These are phyloP conservation scores for Hypothenemus hampei DNA, from an alignment of 1,140 invertebrate species.

Conservation along the genomic window DNA sequence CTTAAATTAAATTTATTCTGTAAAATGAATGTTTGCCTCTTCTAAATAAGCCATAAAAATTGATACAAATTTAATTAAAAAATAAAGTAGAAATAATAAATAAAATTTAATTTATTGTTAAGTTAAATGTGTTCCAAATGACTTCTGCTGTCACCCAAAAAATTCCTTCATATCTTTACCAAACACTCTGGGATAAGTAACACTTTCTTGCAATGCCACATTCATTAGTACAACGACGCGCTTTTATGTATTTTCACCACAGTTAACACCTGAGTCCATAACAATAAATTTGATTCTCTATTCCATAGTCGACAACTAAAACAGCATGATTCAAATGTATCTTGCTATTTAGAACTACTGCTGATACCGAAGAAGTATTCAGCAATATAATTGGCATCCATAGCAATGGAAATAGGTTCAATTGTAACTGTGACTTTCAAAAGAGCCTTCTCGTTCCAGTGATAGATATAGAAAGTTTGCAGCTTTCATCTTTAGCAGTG, in stretches of 20 bases:
- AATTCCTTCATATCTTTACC: no score
- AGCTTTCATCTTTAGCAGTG: slow-evolving; percentile 1
- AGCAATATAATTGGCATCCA: slow-evolving; percentile 64
- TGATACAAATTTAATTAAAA: no score
- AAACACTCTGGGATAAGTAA: slow-evolving; percentile 19
- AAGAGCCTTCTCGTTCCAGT: background rate
- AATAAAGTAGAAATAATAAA: no score
- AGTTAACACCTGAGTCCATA: slow-evolving; percentile 30
- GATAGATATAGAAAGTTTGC: slow-evolving; percentile 1
- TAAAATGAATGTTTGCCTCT: no score
- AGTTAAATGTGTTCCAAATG: no score
- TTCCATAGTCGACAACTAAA: slow-evolving; percentile 31
- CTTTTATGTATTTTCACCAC: slow-evolving; percentile 30
- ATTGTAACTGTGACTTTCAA: slow-evolving; percentile 53
- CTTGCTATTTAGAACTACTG: background rate
- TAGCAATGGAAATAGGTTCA: slow-evolving; percentile 78
- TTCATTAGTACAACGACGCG: slow-evolving; percentile 22
- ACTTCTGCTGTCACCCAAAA: no score
- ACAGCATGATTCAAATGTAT: slow-evolving; percentile 27
- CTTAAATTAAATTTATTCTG: no score
- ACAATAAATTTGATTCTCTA: slow-evolving; percentile 23
- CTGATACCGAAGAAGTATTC: slow-evolving; percentile 28
- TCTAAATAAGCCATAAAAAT: no score
- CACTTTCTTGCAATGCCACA: slow-evolving; percentile 27
- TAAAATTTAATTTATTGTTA: no score